These are phyloP conservation scores for Pristiophorus japonicus DNA, from an alignment of 2,113 vertebrate species.

Conservation along the genomic window DNA sequence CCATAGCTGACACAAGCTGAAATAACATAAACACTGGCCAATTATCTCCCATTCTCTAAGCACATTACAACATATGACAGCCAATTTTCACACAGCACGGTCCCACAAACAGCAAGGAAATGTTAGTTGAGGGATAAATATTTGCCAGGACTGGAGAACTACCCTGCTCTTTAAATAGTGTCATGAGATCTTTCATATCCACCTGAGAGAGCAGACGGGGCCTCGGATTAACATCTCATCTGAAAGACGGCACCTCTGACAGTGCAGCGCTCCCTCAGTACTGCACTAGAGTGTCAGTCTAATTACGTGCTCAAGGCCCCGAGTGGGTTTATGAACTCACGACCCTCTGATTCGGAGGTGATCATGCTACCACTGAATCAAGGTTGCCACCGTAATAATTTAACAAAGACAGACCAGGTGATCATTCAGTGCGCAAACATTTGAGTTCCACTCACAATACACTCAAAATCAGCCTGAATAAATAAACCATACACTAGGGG, in stretches of 20 bases:
- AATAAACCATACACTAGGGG: constrained; percentile 13
- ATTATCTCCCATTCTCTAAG: background rate
- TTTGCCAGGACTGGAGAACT: background rate
- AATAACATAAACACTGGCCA: no score
- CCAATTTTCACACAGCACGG: background rate
- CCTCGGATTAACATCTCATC: background rate
- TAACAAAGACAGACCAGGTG: background rate
- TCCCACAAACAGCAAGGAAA: background rate
- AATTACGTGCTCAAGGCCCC: background rate
- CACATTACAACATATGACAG: background rate
- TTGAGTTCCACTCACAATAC: background rate
- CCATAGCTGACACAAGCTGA: no score
- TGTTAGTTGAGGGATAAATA: background rate
- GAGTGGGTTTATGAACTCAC: background rate
- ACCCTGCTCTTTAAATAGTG: background rate
- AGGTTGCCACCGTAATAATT: background rate
- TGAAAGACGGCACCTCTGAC: background rate
- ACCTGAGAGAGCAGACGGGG: background rate
- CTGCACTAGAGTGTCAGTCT: background rate
- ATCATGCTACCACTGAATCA: background rate
- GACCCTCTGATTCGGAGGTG: background rate
- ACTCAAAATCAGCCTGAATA: constrained; percentile 25
- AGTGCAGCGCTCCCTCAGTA: background rate
- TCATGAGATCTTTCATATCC: background rate
- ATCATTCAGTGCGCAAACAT: background rate